Evolutionary conservation across 2,797 vertebrate species (phyloP), one percentile per base, ranked within the genome.

Genomic region (Lagorchestes hirsutus): DNA sequence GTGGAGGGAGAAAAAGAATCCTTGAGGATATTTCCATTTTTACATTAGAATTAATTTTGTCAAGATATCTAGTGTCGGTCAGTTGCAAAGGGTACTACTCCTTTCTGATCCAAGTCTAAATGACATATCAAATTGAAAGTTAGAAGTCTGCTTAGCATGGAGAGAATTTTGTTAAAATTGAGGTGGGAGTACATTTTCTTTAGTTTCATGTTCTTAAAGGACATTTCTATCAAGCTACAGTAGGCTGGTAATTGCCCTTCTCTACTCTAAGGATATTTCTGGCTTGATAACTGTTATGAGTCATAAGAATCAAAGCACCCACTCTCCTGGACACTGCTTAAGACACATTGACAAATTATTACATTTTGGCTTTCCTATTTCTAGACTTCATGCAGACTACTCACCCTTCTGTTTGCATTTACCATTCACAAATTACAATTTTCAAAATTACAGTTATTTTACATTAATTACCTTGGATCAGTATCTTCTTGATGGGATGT

Each of bases 301-400:
- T 87, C 74, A 87, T 87, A 50, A 87, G 74, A 87, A 87, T 87
- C 74, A 87, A 87, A 87, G 74, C 74, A 87, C 74, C 74, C 74
- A 87, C 74, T 87, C 74, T 87, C 40, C 40, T 87, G 74, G 74
- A 87, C 74, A 40, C 74, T 50, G 74, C 40, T 87, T 87, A 40
- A 87, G 74, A 87, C 74, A 87, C 74, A 87, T 87, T 87, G 74
- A 87, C 74, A 87, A 87, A 87, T 87, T 87, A 87, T 87, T 87
- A 87, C 74, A 87, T 87, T 87, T 87, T 87, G 40, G 40, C 74
- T 87, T 87, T 87, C 74, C 40, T 87, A 87, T 87, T 87, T 87
- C 74, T 50, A 87, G 74, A 50, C 24, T 87, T 8, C n/a, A 87
- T 87, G 74, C 40, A 87, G 40, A 87, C 74, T 87, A 87, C 74